Base-by-base conservation (phyloP, 2,797 vertebrate genomes). In the Spinus pinus region DNA sequence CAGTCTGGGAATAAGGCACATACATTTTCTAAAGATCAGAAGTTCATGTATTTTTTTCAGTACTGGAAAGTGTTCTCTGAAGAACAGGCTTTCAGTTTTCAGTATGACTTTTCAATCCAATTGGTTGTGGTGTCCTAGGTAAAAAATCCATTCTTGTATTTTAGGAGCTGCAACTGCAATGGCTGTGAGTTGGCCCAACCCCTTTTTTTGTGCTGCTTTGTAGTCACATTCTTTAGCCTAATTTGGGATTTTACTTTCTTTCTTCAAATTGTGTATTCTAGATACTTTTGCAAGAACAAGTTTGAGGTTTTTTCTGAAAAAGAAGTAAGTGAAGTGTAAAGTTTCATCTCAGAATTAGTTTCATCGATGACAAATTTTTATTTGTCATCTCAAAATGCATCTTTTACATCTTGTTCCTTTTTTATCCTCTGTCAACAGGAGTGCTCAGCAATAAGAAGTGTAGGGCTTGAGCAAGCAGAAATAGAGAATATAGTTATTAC, bases 21-120 rank as follows among this genome's bases (percentile, higher is more conserved):
- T 47, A 65, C 2, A 11, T 91, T 91, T 94, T 89, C 27, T 83
- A 58, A 91, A 91, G 82, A 86, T 86, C 72, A 61, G 53, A 83
- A 88, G n/a, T 72, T 93, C 49, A 20, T 42, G 44, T 71, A 19
- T 85, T 91, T 71, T 71, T 92, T 91, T 81, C 46, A 41, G 57
- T 89, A 50, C 46, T 77, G 13, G 65, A 49, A 81, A 93, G 31
- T 74, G 18, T 41, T 85, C 65, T 61, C 1, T 74, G 79, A 95
- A 91, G 65, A 92, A 89, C 6, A 91, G 58, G 10, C 42, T 86
- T 90, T 85, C 82, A 69, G 46, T 72, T 93, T 91, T 86, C 51
- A 77, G 12, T 58, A 51, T 4, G 8, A 51, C 67, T 87, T 85
- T 69, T 12, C 42, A 71, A 23, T 61, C 81, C 65, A 72, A 18